A percentile compares a stretch with the other conserved stretches of the same genome.
Conservation (phyloP, 2,888 invertebrate species). For the Adineta ricciae region DNA sequence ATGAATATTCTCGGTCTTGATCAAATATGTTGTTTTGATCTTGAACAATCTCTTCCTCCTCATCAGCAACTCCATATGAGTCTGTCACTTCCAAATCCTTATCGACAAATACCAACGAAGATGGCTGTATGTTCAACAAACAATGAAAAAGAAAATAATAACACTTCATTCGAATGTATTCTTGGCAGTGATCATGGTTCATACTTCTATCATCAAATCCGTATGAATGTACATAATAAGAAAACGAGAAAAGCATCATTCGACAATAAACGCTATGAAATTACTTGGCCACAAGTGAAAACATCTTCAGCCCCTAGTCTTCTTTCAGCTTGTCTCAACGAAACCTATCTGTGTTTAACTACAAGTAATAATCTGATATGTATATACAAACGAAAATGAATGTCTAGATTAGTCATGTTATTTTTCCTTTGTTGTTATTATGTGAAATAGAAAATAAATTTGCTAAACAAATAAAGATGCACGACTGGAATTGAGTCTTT, state of each 20-base stretch:
- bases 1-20: constrained; percentile 19
- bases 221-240: background rate
- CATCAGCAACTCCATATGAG: background rate
- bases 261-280: constrained; percentile 4
- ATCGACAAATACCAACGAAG: background rate
- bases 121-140: background rate
- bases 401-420: background rate
- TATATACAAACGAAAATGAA: constrained; percentile 3
- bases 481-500: background rate
- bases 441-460: background rate
- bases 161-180: background rate
- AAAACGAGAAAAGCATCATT: background rate
- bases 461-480: background rate
- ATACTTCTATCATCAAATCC: background rate
- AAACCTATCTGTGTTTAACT: background rate
- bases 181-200: background rate
- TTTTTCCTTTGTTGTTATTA: background rate
- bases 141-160: background rate
- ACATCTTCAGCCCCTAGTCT: background rate
- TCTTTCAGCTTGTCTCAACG: constrained; percentile 1
- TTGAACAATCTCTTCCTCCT: background rate
- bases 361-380: background rate
- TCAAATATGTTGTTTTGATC: background rate
- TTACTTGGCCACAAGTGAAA: background rate
- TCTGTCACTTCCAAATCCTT: background rate